Conservation (phyloP, 2,888 invertebrate genomes). For the Reticulitermes lucifugus region DNA sequence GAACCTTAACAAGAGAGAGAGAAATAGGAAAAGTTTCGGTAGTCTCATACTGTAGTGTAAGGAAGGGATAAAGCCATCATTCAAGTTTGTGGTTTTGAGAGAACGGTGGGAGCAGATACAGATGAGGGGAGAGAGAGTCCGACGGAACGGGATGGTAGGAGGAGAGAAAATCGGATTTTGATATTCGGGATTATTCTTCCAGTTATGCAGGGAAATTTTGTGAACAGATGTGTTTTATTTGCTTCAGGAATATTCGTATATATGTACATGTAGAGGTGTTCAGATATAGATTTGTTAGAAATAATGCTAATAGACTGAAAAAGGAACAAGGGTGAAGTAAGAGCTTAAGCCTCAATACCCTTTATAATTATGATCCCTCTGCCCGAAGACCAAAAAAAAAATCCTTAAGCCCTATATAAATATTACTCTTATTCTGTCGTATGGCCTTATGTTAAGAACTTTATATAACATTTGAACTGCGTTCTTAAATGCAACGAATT, state of each 20-base stretch:
- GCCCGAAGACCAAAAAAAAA: too few relatives aligned
- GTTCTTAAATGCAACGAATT: too few relatives aligned
- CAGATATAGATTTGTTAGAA: conserved; percentile 39
- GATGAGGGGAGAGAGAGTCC: conserved; percentile 2
- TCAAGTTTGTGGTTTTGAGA: conserved; percentile 42
- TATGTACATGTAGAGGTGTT: conserved; percentile 34
- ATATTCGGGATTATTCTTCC: conserved; percentile 43
- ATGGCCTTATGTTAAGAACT: too few relatives aligned
- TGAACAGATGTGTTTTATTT: conserved; percentile 43
- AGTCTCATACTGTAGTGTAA: conserved; percentile 19
- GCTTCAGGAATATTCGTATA: conserved; percentile 24
- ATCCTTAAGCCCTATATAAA: too few relatives aligned
- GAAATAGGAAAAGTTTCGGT: conserved; percentile 14
- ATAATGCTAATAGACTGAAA: conserved; percentile 30
- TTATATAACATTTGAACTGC: too few relatives aligned
- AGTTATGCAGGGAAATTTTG: conserved; percentile 41
- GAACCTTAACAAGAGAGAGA: conserved; percentile 1
- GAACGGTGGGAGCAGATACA: conserved; percentile 32
- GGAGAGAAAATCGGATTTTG: conserved; percentile 42
- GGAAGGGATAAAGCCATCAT: conserved; percentile 42
- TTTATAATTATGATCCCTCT: conserved; percentile 19
- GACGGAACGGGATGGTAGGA: background rate
- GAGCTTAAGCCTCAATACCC: background rate
- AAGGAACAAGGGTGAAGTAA: background rate
- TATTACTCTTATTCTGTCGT: too few relatives aligned